Evolutionary conservation across 2,888 invertebrate species (phyloP).

Genomic region (Bruchidius siliquastri): DNA sequence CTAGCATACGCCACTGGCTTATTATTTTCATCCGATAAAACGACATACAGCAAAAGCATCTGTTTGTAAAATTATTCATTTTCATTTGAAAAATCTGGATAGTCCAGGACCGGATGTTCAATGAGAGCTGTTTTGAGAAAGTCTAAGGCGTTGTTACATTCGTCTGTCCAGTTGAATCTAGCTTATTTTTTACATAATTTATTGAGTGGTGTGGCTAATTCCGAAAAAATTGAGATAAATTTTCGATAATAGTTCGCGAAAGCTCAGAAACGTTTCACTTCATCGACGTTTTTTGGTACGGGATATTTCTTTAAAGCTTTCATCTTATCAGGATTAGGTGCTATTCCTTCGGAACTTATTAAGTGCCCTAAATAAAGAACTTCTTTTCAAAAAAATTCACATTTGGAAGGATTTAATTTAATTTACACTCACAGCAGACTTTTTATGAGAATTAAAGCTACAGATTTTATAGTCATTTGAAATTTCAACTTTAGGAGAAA

Average conservation of each 20-base stretch:
- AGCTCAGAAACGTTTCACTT: constrained; percentile 35
- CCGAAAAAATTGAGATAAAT: constrained; percentile 25
- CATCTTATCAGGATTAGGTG: constrained; percentile 37
- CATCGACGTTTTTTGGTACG: constrained; percentile 28
- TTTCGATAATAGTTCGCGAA: constrained; percentile 34
- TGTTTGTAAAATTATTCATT: too few species aligned
- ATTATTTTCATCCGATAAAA: constrained; percentile 21
- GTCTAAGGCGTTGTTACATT: constrained; percentile 31
- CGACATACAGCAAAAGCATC: constrained; percentile 3
- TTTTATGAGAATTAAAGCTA: too few species aligned
- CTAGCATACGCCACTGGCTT: constrained; percentile 34
- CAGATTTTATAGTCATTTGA: too few species aligned
- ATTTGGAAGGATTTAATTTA: constrained; percentile 30
- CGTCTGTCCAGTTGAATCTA: constrained; percentile 25
- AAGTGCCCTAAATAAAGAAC: constrained; percentile 40
- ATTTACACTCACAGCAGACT: background rate
- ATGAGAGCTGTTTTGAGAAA: too few species aligned
- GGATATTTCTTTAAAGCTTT: constrained; percentile 28
- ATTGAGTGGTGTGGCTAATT: constrained; percentile 32
- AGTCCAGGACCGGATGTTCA: too few species aligned
- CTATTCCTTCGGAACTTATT: constrained; percentile 25
- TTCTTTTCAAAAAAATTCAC: constrained; percentile 35
- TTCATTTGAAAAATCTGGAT: too few species aligned
- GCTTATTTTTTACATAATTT: constrained; percentile 28
- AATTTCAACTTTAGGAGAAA: too few species aligned